Percentiles rank a stretch among this genome's conserved stretches.
Conservation (phyloP, 2,797 vertebrate species). For the Gallirallus australis region DNA sequence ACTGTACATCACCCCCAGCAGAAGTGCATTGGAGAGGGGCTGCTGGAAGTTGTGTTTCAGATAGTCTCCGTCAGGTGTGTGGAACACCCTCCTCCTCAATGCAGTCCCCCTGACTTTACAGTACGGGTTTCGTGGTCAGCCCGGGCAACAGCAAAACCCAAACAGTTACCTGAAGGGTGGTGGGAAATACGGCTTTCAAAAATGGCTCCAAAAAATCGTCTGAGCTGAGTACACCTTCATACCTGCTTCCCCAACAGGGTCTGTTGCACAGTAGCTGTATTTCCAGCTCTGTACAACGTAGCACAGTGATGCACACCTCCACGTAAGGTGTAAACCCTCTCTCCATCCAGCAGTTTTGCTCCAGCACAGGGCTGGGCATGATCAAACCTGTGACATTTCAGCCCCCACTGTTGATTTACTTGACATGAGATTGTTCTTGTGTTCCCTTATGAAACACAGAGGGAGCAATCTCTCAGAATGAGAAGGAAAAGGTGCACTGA, state of each 20-base stretch:
- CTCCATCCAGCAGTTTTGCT: background rate
- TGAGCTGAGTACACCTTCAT: accelerated
- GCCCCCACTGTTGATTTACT: background rate
- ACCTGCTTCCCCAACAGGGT: background rate
- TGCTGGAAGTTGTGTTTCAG: background rate
- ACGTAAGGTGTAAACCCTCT: accelerated
- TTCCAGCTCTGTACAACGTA: background rate
- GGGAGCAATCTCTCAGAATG: background rate
- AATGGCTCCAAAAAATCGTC: background rate
- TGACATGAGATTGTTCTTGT: accelerated
- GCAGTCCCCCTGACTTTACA: accelerated
- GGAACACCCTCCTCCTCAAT: background rate
- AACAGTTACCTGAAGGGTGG: background rate
- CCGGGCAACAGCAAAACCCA: background rate
- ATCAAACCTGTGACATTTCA: background rate
- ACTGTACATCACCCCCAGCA: accelerated
- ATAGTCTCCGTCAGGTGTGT: accelerated
- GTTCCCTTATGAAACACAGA: background rate
- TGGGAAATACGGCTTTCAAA: background rate
- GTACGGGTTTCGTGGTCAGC: background rate
- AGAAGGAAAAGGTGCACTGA: background rate
- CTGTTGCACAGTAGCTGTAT: background rate
- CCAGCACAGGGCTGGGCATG: background rate
- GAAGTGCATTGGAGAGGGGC: accelerated
- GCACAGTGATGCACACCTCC: background rate